Base-by-base conservation (phyloP, 2,888 invertebrate species). In the Philereme transversata region DNA sequence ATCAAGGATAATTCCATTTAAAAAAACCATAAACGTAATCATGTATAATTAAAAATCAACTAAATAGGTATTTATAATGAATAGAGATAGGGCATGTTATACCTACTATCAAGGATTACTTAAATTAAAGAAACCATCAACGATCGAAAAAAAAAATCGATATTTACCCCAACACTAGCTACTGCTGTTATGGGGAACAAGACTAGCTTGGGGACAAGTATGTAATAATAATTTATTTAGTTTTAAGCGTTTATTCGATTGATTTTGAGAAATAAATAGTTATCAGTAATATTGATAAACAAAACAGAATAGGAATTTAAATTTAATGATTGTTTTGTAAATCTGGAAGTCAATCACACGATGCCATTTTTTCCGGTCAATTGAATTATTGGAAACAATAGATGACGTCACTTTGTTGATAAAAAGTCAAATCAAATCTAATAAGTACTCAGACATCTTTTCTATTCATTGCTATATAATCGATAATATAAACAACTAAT, bases 361-460 rank as follows among this genome's bases (percentile, higher is more conserved):
- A 57, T 47, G 60, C 46, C 48, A 38, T 40, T 50, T 49, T 46
- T 61, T 61, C 61, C 62, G 62, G 54, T 53, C 62, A 56, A 49
- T 59, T 49, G 36, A 50, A 43, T 46, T 49, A 67, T 66, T 55
- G 55, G 59, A 76, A 78, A 86, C 84, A 86, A 86, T 84, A 72
- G 79, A 61, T 86, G 84, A 85, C 86, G 85, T 87, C 87, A 86
- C 63, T 45, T 52, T 56, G 66, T 74, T 67, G 72, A 73, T 54
- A 64, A 69, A 66, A 48, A 22, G 22, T 22, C 22, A 22, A 22
- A 22, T 22, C 22, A 22, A 22, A 22, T 22, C 22, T 22, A 22
- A 22, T 22, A 22, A 2, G 22, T 22, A 22, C 22, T 22, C 22
- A 3, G 22, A 22, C 22, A 22, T 22, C 43, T 43, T 43, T n/a